These are phyloP conservation scores for Brachypterus glaber DNA, from an alignment of 2,888 invertebrate genomes.

Conservation along the genomic window DNA sequence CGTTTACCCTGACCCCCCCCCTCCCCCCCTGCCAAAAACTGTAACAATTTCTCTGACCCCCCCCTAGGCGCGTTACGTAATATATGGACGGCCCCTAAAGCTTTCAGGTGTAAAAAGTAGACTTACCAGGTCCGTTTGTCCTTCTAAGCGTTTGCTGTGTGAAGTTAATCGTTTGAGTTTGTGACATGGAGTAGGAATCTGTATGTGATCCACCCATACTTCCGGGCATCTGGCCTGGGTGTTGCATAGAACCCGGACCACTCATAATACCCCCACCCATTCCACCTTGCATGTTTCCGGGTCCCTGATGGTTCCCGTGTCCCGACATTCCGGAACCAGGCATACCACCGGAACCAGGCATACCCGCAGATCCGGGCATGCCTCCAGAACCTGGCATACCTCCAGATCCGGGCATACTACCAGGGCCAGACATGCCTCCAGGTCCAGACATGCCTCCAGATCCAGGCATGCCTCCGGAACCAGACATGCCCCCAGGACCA, in stretches of 20 bases:
- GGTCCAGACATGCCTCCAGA: constrained; percentile 16
- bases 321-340: constrained; percentile 13
- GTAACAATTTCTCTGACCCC: no score
- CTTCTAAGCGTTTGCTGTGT: constrained; percentile 61
- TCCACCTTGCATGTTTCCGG: constrained; percentile 9
- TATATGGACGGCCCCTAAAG: no score
- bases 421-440: constrained; percentile 14
- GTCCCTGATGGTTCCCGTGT: constrained; percentile 20
- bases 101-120: no score
- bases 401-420: constrained; percentile 20
- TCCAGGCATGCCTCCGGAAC: constrained; percentile 14
- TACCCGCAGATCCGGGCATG: constrained; percentile 14
- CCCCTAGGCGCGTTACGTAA: no score
- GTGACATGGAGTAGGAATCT: constrained; percentile 65
- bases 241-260: constrained; percentile 19
- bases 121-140: constrained; percentile 34
- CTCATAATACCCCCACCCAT: constrained; percentile 18
- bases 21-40: no score
- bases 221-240: constrained; percentile 30
- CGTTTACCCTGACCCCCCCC: no score
- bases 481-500: no score
- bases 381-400: constrained; percentile 23
- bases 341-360: neutral
- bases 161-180: constrained; percentile 80
- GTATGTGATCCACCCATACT: constrained; percentile 29